Percentiles rank a stretch among this genome's conserved stretches.
These are phyloP conservation scores for Mechanitis messenoides DNA, from an alignment of 2,888 invertebrate genomes.

Conservation along the genomic window DNA sequence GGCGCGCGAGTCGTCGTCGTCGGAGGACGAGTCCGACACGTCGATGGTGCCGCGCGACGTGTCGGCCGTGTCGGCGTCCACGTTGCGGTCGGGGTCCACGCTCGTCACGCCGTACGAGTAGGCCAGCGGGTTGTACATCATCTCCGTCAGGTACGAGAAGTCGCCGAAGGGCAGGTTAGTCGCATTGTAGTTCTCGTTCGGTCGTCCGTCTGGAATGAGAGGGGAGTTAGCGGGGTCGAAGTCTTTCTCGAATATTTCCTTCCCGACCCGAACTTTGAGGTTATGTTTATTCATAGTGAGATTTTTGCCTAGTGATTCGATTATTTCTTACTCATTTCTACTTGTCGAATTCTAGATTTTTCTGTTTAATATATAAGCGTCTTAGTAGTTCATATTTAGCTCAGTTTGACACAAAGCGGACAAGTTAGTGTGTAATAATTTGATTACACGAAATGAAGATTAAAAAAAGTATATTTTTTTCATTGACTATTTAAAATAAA, in stretches of 20 bases:
- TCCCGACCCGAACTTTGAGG: background rate
- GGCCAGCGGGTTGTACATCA: conserved; percentile 68
- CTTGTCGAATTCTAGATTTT: background rate
- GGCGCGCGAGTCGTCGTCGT: conserved; percentile 55
- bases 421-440: conserved; percentile 26
- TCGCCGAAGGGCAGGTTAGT: conserved; percentile 74
- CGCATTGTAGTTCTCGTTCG: conserved; percentile 74
- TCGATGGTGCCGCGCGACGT: conserved; percentile 62
- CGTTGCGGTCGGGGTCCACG: conserved; percentile 56
- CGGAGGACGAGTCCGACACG: conserved; percentile 62
- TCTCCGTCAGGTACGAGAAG: conserved; percentile 73
- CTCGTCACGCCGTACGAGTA: conserved; percentile 56
- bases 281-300: background rate
- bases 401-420: conserved; percentile 31
- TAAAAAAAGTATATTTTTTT: background rate
- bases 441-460: no score
- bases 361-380: conserved; percentile 8
- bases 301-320: background rate
- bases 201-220: conserved; percentile 58
- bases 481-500: no score
- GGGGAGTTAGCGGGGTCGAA: background rate
- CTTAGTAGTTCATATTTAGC: conserved; percentile 7
- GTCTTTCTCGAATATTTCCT: background rate
- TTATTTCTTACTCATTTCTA: background rate
- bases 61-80: conserved; percentile 50